Evolutionary conservation across 2,888 invertebrate genomes (phyloP), one percentile per base, ranked within the genome.

Genomic region (Erebia epiphron): DNA sequence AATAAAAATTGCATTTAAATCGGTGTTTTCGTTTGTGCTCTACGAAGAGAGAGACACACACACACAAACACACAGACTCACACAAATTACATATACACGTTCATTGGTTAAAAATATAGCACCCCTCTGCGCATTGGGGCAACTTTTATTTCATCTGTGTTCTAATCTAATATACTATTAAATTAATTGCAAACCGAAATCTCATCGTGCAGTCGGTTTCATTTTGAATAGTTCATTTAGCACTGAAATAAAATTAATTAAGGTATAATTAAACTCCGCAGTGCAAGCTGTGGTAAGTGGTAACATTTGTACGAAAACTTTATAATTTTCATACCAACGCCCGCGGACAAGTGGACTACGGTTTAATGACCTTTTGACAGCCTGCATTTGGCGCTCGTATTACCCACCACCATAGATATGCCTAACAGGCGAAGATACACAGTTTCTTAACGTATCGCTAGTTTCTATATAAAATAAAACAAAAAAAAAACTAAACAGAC

Each of bases 281-380:
- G 56, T 13, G 26, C 26, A 26, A 13, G 64, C 16, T 63, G 56
- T 43, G 43, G 68, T 35, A 41, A 70, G 56, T 43, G 43, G 68
- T 35, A 41, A 70, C 62, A 56, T 71, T 68, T 71, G 26, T 68
- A 61, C 58, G 67, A 57, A 71, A 71, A 68, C 50, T 65, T 71
- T 71, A 46, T 65, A 54, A 57, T 60, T 61, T 60, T 68, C 60
- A 61, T 58, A 50, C n/a, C 56, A 7, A 14, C 41, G 46, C 52
- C 35, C 50, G 26, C 63, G 50, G 50, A 57, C 63, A 64, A 69
- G 66, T 50, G 66, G 56, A 35, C 61, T 62, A 50, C 66, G 58
- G 72, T 16, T 61, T 69, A 54, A 41, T 67, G 63, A 67, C 69
- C 72, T 72, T 72, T 72, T 69, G 69, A 69, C 69, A 72, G 67